Percentiles rank a stretch among this genome's conserved stretches.
phyloP scores from a whole-genome alignment of 2,888 invertebrate genomes.

The Cheilosia variabilis region DNA sequence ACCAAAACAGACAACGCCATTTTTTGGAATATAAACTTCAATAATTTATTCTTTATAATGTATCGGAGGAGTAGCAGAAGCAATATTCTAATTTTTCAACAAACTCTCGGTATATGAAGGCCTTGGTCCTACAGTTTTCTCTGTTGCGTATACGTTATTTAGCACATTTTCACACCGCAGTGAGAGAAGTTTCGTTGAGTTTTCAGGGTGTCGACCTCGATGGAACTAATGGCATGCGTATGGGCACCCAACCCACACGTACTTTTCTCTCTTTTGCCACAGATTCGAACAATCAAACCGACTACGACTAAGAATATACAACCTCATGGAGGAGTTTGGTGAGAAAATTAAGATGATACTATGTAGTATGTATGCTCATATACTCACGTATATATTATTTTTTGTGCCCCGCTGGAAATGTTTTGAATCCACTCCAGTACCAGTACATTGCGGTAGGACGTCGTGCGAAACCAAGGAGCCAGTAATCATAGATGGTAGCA shows the following conservation, averaged over 20 bases:
- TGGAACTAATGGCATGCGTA: slow-evolving; percentile 54
- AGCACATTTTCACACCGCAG: slow-evolving; percentile 22
- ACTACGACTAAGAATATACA: not conserved
- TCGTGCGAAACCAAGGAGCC: slow-evolving; percentile 37
- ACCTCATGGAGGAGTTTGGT: slow-evolving; percentile 9
- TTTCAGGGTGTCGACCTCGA: slow-evolving; percentile 67
- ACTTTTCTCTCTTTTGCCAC: slow-evolving; percentile 42
- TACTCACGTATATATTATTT: slow-evolving; percentile 19
- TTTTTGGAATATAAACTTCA: slow-evolving; percentile 42
- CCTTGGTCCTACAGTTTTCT: slow-evolving; percentile 8
- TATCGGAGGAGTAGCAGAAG: not conserved
- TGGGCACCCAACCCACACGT: slow-evolving; percentile 55
- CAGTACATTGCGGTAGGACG: slow-evolving; percentile 67
- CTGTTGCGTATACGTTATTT: slow-evolving; percentile 2
- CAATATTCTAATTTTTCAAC: slow-evolving; percentile 2
- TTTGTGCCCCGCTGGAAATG: slow-evolving; percentile 43
- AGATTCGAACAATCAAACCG: slow-evolving; percentile 26
- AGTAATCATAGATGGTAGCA: slow-evolving; percentile 42
- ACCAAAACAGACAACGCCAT: slow-evolving; percentile 38
- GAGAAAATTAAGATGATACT: slow-evolving; percentile 29
- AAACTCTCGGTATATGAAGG: slow-evolving; percentile 48
- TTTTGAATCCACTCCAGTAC: slow-evolving; percentile 43
- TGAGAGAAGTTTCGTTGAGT: slow-evolving; percentile 62
- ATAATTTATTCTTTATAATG: slow-evolving; percentile 45
- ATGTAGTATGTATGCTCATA: not conserved